Evolutionary conservation across 2,797 vertebrate species (phyloP), one percentile per base, ranked within the genome.

Genomic region (Craterocephalus amniculus): DNA sequence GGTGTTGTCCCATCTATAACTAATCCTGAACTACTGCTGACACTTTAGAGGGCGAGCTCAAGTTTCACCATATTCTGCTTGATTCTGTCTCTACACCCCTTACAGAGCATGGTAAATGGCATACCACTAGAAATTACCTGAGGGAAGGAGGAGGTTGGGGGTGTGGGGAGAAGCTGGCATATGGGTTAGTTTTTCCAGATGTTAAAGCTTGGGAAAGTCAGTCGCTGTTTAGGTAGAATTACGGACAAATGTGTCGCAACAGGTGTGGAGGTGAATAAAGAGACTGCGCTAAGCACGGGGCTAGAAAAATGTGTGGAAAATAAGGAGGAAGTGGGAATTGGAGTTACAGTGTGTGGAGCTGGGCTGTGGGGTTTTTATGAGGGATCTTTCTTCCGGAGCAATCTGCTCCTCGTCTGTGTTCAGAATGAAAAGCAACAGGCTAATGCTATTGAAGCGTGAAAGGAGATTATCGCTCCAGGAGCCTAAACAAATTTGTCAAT

Each of bases 101-200:
- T 64, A 61, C 58, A 74, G 59, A 76, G 60, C 64, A 55, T 76
- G 64, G 83, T 71, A 78, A 82, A 89, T 87, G 51, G 76, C 67
- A 72, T 9, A 71, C 16, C 29, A 11, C 83, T 62, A 83, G 93
- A 93, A 93, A 94, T 92, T 81, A 81, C 73, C 72, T 68, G 63
- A 64, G 66, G 72, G 78, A 5, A 27, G 14, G 27, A 49, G 45
- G n/a, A 49, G 45, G 45, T 49, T n/a, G n/a, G 45, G 45, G 45
- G 10, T 48, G 8, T 55, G 26, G 55, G 51, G 65, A n/a, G 40
- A 49, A 9, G 26, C 45, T 57, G 76, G 48, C 55, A 57, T 60
- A 58, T 62, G 58, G 43, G 77, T 79, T 87, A 76, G 83, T 72
- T 91, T 91, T 93, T 91, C 93, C 94, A 94, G 93, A 94, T 95